Evolutionary conservation across 2,113 vertebrate species (phyloP).

Genomic region (Taxidea taxus): DNA sequence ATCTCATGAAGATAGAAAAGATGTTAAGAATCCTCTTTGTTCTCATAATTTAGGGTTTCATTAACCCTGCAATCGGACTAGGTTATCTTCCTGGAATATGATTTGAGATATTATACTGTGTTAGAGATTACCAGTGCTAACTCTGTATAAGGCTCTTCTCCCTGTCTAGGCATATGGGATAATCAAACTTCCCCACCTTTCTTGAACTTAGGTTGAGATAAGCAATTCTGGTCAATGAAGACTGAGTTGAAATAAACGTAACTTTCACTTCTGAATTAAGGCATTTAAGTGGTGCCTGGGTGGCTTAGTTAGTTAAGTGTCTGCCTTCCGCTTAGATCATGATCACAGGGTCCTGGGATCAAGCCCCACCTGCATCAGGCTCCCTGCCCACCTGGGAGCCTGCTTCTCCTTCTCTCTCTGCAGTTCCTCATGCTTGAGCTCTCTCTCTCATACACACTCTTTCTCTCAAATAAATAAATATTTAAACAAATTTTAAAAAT

Average conservation of each 20-base stretch:
- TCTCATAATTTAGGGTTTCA: background rate
- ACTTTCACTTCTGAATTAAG: background rate
- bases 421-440: no score
- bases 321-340: no score
- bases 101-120: background rate
- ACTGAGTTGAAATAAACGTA: background rate
- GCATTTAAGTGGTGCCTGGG: background rate
- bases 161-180: background rate
- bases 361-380: no score
- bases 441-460: no score
- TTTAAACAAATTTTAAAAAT: background rate
- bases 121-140: background rate
- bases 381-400: no score
- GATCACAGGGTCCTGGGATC: no score
- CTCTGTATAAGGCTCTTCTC: background rate
- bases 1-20: background rate
- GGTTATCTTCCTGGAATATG: background rate
- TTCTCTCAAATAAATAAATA: no score
- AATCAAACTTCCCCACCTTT: background rate
- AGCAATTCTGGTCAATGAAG: background rate
- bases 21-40: background rate
- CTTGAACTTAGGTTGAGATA: background rate
- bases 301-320: no score
- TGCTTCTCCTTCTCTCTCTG: no score
- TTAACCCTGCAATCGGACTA: background rate